Base-by-base conservation (phyloP, 1,140 invertebrate genomes). In the Centruroides sculpturatus region DNA sequence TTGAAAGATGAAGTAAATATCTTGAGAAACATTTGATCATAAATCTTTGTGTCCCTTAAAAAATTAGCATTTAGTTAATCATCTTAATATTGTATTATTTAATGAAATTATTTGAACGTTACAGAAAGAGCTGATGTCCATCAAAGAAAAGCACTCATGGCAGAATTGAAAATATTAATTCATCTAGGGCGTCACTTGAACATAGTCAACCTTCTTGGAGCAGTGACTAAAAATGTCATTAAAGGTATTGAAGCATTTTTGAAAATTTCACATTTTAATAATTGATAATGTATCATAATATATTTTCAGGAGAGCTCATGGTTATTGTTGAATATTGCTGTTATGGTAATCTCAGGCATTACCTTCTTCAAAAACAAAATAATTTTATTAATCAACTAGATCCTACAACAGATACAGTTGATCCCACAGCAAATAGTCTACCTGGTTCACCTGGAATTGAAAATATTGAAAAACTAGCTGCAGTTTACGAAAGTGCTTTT, bases 301-400 rank as follows among this genome's bases (percentile, higher is more conserved):
- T 53, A 23, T 41, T 56, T 56, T 10, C 67, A 91, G 88, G 83
- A 35, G 88, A 92, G 75, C 69, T 93, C n/a, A 75, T 86, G 64
- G 87, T 95, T 0, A 87, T 96, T 64, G 89, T 96, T n/a, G 92
- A 97, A 70, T 95, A 86, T 72, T 96, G 92, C 70, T 82, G 83
- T 49, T 89, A 83, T 71, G 92, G 92, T 9, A 94, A 93, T 76
- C 77, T 97, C 4, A 84, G 92, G 60, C 85, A 89, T 70, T 95
- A 88, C 71, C 75, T 97, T 55, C 74, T 86, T 41, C 77, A 82
- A 41, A 85, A 92, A 70, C 77, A 89, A 41, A 78, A 81, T 35
- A 78, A 81, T 58, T 93, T 89, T 65, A 82, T 92, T 5, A 83
- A 91, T 74, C 87, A 92, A 75, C 80, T 92, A 41, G 41, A 41